Evolutionary conservation across 2,797 vertebrate species (phyloP), one percentile per base, ranked within the genome.

Genomic region (Helarctos malayanus): DNA sequence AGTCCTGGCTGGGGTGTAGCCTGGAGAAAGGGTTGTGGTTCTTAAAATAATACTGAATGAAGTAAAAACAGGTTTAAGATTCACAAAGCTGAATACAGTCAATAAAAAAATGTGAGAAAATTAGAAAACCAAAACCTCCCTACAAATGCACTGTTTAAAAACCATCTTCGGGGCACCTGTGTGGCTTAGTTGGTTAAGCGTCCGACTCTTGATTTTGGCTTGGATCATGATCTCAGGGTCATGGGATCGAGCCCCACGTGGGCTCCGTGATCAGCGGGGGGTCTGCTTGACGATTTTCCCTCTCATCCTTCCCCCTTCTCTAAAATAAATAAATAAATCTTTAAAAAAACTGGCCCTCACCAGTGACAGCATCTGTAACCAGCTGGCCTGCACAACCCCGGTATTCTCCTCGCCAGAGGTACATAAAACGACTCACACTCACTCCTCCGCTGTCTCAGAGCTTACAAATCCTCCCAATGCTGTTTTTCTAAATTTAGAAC

Each of bases 401-500:
- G 49, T 69, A 56, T 7, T 54, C 47, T 95, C 47, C 80, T n/a
- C 21, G 23, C 41, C 35, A 47, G 83, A 32, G 71, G 35, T 47
- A 32, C 27, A n/a, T 1, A 52, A 87, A 76, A 69, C 76, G 76
- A n/a, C 88, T 47, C 84, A 7, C 9, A 5, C 8, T 1, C n/a
- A 38, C 80, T 52, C 83, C 65, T 52, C 63, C 45, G 4, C 45
- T 1, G 12, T 84, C 91, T 38, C 88, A 83, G 92, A 95, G 84
- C 68, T 59, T 90, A 84, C 73, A 83, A 82, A 92, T 91, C 91
- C 94, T 97, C 91, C 73, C 91, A 54, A 38, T 8, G 75, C 45
- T 5, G 27, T 9, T 25, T 79, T 92, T 97, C 96, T 97, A 97
- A 98, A 96, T 91, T 97, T 96, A 96, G 96, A 94, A 91, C 2